Base-by-base conservation (phyloP, 2,888 invertebrate species). In the Macrostomum cliftonense region DNA sequence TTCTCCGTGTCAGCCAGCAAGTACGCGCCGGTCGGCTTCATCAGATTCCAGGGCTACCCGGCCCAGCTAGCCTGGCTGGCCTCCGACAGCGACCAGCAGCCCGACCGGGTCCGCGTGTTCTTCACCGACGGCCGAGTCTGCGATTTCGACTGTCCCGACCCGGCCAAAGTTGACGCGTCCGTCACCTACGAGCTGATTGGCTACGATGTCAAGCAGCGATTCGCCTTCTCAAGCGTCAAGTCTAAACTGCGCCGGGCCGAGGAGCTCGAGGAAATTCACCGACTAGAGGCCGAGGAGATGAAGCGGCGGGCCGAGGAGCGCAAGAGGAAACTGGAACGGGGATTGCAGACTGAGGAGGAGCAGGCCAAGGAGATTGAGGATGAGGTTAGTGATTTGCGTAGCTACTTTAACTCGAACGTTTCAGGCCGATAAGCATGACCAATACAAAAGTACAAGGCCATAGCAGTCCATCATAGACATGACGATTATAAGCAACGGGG, bases 181-280 rank as follows among this genome's bases (percentile, higher is more conserved):
- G 63, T 64, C 49, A 58, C 68, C 2, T 70, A 56, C 55, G 58
- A 65, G 53, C 61, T 70, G 17, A 56, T 52, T 12, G 61, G 60
- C 2, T 57, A 67, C 19, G 46, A 56, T 12, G 49, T 49, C 17
- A 51, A 17, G 17, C 21, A 21, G 28, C 28, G 16, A 4, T 64
- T 60, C 55, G 54, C 54, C 43, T 70, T 70, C 55, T 62, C 61
- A 51, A 67, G 67, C 55, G 58, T 68, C 55, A 70, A 70, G 54
- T 69, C 68, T 2, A 52, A 55, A 17, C 55, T 67, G 7, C 54
- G 64, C 65, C 70, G 68, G 56, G 69, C 70, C 52, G 68, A 69
- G 53, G 68, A 70, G 45, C 49, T 68, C 39, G 65, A 60, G 43
- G 53, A 57, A 45, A 60, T 63, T 54, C 56, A 56, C 36, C 59